These are phyloP conservation scores for Chelon labrosus DNA, from an alignment of 2,797 vertebrate species.

Conservation along the genomic window DNA sequence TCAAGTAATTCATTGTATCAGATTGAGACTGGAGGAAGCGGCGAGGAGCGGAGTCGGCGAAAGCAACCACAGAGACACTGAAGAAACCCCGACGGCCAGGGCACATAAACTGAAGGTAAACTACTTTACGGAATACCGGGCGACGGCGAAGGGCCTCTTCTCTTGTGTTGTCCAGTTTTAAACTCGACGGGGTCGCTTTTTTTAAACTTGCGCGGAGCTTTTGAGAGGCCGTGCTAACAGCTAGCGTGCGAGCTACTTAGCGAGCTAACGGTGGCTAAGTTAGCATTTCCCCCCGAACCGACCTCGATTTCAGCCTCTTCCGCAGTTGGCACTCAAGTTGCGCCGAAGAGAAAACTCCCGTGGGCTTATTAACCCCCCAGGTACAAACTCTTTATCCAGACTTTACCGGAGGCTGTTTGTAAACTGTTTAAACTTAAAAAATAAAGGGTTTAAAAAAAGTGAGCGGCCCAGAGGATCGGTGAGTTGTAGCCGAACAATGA, in stretches of 20 bases:
- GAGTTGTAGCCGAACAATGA: constrained; percentile 70
- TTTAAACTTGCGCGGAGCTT: constrained; percentile 64
- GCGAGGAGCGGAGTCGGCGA: constrained; percentile 49
- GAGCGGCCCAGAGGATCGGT: constrained; percentile 26
- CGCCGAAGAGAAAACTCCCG: not conserved
- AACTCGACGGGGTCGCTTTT: constrained; percentile 12
- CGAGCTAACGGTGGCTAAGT: constrained; percentile 54
- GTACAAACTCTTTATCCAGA: not conserved
- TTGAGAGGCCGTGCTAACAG: constrained; percentile 50
- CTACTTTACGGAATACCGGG: constrained; percentile 26
- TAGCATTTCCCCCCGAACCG: constrained; percentile 53
- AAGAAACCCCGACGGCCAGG: constrained; percentile 57
- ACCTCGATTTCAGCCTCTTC: constrained; percentile 68
- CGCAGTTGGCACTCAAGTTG: constrained; percentile 57
- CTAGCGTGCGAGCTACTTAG: constrained; percentile 38
- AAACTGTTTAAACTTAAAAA: constrained; percentile 33
- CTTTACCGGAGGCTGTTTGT: accelerated
- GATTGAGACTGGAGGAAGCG: constrained; percentile 61
- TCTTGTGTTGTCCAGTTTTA: not conserved
- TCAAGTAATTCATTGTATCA: constrained; percentile 81
- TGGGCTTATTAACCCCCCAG: not conserved
- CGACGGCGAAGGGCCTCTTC: accelerated
- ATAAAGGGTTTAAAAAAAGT: constrained; percentile 13
- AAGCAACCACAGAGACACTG: constrained; percentile 49
- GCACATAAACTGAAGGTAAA: constrained; percentile 81